Evolutionary conservation across 2,797 vertebrate species (phyloP).

Genomic region (Mastacembelus armatus): DNA sequence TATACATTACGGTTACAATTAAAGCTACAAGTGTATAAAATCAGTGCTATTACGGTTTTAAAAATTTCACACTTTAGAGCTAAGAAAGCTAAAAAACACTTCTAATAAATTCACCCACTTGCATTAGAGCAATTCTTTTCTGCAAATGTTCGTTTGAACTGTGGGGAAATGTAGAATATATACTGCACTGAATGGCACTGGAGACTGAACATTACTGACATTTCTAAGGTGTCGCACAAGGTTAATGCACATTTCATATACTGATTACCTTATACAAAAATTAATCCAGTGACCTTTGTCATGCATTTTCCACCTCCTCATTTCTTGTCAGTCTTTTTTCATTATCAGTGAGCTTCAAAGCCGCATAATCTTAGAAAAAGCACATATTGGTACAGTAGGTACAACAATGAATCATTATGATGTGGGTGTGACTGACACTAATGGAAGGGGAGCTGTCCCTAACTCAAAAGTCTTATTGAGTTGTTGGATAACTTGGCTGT

Average conservation of each 20-base stretch:
- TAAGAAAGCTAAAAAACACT: too few relatives aligned
- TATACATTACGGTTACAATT: constrained; percentile 4
- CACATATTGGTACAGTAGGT: background rate
- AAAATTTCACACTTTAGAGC: too few relatives aligned
- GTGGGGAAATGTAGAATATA: constrained; percentile 4
- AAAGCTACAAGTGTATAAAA: background rate
- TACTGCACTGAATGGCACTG: background rate
- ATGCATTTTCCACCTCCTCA: constrained; percentile 4
- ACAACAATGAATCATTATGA: background rate
- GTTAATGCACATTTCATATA: constrained; percentile 37
- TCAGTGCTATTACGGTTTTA: too few relatives aligned
- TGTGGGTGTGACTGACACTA: constrained; percentile 11
- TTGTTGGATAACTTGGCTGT: background rate
- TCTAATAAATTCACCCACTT: background rate
- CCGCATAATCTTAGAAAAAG: background rate
- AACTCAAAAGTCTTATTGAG: constrained; percentile 4
- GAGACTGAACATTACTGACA: constrained; percentile 19
- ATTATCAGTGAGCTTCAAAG: constrained; percentile 2
- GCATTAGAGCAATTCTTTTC: background rate
- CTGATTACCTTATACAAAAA: constrained; percentile 22
- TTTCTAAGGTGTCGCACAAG: constrained; percentile 50
- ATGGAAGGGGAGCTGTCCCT: background rate
- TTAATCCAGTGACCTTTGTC: constrained; percentile 42
- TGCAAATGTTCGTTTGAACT: background rate
- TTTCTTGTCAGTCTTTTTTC: background rate